Evolutionary conservation across 1,140 invertebrate species (phyloP), one percentile per base, ranked within the genome.

Genomic region (Lineus longissimus): DNA sequence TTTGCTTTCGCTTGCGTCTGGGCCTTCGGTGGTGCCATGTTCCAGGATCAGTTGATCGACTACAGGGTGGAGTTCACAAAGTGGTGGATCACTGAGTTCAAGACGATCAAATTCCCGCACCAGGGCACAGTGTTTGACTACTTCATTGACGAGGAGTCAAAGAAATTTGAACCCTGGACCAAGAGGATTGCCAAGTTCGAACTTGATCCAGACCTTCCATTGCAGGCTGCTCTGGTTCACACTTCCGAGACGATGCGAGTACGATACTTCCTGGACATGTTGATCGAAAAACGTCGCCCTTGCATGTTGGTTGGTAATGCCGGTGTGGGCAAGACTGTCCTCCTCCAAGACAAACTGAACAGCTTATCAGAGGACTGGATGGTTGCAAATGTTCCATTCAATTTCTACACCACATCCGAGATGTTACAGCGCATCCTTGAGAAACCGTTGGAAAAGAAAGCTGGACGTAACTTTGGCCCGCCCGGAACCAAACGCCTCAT

Each of bases 41-140:
- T 92, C 81, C 93, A 95, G 76, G 94, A 97, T 85, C 92, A 88
- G 86, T 75, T 86, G 13, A 81, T 85, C 1, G 94, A 97, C 80
- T 93, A 94, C 88, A 86, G 93, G 55, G 89, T 90, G 55, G 93
- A 98, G 79, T 98, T 97, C 77, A 93, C 91, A 11, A 97, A 97
- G 85, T 98, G 95, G 95, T 98, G 93, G 92, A 82, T 89, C 2
- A 94, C 92, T 76, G 95, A 98, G 81, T 98, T 97, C 79, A 97
- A 97, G 81, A 91, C 89, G 45, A 85, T 97, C 15, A 95, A 94
- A 83, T 97, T 97, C 82, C 95, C 95, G 0, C 72, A 77, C 25
- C 74, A 77, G 40, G 82, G 82, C 7, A 95, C 92, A 7, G 92
- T 97, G 11, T 98, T 98, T 80, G 95, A 98, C 83, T 97, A 92